phyloP scores from a whole-genome alignment of 2,888 invertebrate genomes.

The Phyllotreta cruciferae region DNA sequence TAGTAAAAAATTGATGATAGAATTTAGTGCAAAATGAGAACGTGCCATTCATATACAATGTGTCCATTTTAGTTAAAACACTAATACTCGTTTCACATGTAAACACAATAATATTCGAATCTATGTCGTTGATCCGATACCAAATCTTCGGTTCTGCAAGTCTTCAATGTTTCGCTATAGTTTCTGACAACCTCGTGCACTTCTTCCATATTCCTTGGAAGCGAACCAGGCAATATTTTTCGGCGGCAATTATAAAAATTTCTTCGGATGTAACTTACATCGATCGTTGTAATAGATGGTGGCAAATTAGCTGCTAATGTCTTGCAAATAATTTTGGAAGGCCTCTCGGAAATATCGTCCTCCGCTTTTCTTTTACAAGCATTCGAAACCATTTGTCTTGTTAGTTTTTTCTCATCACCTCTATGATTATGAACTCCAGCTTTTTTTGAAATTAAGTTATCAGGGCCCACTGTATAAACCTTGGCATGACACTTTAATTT shows the following conservation, averaged over 20 bases:
- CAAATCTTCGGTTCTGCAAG: too few species aligned
- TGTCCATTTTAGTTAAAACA: too few species aligned
- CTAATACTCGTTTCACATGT: too few species aligned
- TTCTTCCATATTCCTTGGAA: conserved; percentile 5
- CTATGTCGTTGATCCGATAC: too few species aligned
- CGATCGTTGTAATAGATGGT: conserved; percentile 2
- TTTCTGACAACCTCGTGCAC: conserved; percentile 1
- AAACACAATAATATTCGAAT: too few species aligned
- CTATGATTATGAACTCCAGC: neutral
- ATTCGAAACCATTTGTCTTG: neutral
- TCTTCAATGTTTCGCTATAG: conserved; percentile 4
- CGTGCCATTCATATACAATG: too few species aligned
- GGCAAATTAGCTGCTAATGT: conserved; percentile 3
- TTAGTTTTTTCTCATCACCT: neutral
- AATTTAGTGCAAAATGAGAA: too few species aligned
- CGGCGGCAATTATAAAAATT: conserved; percentile 1
- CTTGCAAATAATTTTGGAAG: conserved; percentile 5
- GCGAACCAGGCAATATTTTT: conserved; percentile 1
- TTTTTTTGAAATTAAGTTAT: neutral
- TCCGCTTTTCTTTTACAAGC: conserved; percentile 1
- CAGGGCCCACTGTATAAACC: neutral
- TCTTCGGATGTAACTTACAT: conserved; percentile 6
- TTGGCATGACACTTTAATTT: neutral
- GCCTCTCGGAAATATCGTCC: conserved; percentile 5
- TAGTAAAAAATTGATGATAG: too few species aligned